Conservation (phyloP, 2,797 vertebrate genomes). For the Sebastes itinus region DNA sequence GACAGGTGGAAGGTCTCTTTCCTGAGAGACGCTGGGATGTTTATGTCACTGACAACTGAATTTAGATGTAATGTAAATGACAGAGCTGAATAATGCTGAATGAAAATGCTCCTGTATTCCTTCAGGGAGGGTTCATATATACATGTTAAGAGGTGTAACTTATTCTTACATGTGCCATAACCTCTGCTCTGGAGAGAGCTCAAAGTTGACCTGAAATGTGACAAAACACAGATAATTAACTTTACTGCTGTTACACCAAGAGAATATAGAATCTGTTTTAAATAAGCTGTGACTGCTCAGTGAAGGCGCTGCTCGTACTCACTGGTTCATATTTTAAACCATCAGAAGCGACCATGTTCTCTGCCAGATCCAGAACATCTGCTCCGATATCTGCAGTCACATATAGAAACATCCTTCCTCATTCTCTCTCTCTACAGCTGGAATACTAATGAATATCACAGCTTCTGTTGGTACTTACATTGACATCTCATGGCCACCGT, state of each 20-base stretch:
- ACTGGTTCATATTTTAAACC: conserved; percentile 95
- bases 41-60: neutral
- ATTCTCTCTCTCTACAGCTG: too few relatives aligned
- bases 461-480: conserved; percentile 84
- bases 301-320: conserved; percentile 64
- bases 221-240: neutral
- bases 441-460: neutral
- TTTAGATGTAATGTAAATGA: neutral
- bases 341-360: conserved; percentile 96
- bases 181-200: conserved; percentile 91
- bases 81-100: neutral
- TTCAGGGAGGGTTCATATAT: neutral
- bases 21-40: neutral
- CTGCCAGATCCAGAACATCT: conserved; percentile 95
- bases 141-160: neutral
- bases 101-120: neutral
- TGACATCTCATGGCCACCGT: conserved; percentile 99
- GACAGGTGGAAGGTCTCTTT: too few relatives aligned
- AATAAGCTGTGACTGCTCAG: neutral
- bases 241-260: neutral
- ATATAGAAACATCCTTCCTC: neutral
- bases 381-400: conserved; percentile 90
- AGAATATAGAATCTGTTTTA: too few relatives aligned
- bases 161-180: conserved; percentile 93
- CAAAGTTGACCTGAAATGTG: conserved; percentile 89